These are phyloP conservation scores for Aleiodes testaceus DNA, from an alignment of 2,888 invertebrate genomes.

Conservation along the genomic window DNA sequence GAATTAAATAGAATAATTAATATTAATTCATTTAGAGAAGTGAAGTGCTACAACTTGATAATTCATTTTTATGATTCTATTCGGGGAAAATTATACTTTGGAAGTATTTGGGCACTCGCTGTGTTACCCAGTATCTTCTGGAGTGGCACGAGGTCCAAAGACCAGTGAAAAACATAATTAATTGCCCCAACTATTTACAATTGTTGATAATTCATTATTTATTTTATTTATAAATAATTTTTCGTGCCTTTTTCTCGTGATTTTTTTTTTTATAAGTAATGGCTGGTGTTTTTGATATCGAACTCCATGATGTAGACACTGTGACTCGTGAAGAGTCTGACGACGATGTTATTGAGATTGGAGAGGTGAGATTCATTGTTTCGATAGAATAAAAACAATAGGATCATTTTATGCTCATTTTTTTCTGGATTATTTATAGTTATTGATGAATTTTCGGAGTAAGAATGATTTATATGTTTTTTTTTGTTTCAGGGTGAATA, in stretches of 20 bases:
- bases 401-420: background rate
- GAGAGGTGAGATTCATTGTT: slow-evolving; percentile 80
- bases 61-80: too few species aligned
- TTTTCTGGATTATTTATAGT: background rate
- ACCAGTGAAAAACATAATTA: too few species aligned
- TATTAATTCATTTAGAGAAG: too few species aligned
- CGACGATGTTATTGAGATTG: slow-evolving; percentile 91
- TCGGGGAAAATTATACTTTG: background rate
- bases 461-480: slow-evolving; percentile 33
- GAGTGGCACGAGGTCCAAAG: slow-evolving; percentile 22
- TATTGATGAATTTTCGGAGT: slow-evolving; percentile 1
- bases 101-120: background rate
- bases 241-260: background rate
- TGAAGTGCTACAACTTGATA: too few species aligned
- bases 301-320: slow-evolving; percentile 83
- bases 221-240: background rate
- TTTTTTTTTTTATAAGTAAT: slow-evolving; percentile 68
- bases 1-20: too few species aligned
- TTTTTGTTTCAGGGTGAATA: slow-evolving; percentile 80
- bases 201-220: too few species aligned
- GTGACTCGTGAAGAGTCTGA: slow-evolving; percentile 85
- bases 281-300: slow-evolving; percentile 95
- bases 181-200: too few species aligned
- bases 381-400: background rate
- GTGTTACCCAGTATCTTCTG: slow-evolving; percentile 15